Percentiles rank a stretch among this genome's conserved stretches.
These are phyloP conservation scores for Porites cylindrica DNA, from an alignment of 92 coral and sea anemone species.

Conservation along the genomic window DNA sequence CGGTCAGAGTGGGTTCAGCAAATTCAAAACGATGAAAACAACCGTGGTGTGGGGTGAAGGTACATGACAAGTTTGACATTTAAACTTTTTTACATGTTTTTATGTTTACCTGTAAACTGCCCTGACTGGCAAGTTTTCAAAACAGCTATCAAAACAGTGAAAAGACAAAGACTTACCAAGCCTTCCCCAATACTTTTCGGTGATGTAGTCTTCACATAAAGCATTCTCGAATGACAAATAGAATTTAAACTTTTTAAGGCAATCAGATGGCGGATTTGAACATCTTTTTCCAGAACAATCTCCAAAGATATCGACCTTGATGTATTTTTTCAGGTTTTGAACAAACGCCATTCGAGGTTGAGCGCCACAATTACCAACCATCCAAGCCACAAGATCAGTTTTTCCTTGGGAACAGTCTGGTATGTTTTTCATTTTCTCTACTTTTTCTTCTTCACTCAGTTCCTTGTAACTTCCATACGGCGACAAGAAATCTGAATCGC, in stretches of 20 bases:
- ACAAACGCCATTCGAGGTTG: not conserved
- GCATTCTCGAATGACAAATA: not conserved
- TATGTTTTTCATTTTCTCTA: too few species aligned
- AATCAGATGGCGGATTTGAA: not conserved
- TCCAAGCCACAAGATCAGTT: not conserved
- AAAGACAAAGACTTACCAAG: not conserved
- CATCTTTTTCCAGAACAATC: not conserved
- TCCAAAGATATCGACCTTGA: not conserved
- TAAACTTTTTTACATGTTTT: too few species aligned
- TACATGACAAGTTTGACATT: too few species aligned
- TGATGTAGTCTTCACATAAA: not conserved
- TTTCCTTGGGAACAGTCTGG: not conserved
- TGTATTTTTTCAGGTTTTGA: not conserved
- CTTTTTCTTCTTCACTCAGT: too few species aligned
- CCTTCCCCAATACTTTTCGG: not conserved
- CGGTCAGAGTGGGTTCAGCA: too few species aligned
- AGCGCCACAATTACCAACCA: not conserved
- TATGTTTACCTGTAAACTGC: too few species aligned
- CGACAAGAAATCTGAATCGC: not conserved
- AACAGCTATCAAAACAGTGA: not conserved
- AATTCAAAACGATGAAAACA: too few species aligned
- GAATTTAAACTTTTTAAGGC: not conserved
- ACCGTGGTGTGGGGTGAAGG: too few species aligned
- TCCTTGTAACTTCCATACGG: too few species aligned
- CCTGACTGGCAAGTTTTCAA: not conserved